phyloP scores from a whole-genome alignment of 2,888 invertebrate genomes.

The Leucophenga maculata region DNA sequence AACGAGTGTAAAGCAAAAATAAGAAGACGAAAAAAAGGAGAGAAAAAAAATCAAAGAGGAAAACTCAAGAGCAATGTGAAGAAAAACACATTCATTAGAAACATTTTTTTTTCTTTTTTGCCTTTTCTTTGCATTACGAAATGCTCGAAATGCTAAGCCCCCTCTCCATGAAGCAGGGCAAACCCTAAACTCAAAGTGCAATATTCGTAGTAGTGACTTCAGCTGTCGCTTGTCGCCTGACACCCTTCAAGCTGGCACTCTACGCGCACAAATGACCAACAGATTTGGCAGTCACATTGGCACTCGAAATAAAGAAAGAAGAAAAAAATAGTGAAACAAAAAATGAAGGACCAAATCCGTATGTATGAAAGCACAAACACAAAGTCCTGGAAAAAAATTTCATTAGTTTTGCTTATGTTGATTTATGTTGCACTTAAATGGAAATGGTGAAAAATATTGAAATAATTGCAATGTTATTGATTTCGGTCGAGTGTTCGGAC shows the following conservation, averaged over 20 bases:
- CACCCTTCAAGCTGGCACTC: too few species aligned
- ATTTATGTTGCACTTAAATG: slow-evolving; percentile 32
- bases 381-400: slow-evolving; percentile 16
- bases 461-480: slow-evolving; percentile 31
- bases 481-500: slow-evolving; percentile 1
- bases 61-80: background rate
- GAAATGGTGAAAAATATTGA: slow-evolving; percentile 28
- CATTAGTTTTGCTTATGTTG: slow-evolving; percentile 30
- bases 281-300: slow-evolving; percentile 25
- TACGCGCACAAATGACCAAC: slow-evolving; percentile 16
- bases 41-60: slow-evolving; percentile 14
- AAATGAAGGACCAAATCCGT: background rate
- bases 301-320: background rate
- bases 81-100: slow-evolving; percentile 28
- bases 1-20: slow-evolving; percentile 28
- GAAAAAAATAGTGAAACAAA: slow-evolving; percentile 1
- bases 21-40: slow-evolving; percentile 2
- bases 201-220: too few species aligned
- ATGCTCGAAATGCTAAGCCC: background rate
- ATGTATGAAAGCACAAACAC: background rate
- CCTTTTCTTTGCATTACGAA: background rate
- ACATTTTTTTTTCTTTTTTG: slow-evolving; percentile 16
- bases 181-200: too few species aligned
- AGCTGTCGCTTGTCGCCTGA: background rate
- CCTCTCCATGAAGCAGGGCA: too few species aligned